Evolutionary conservation across 2,888 invertebrate species (phyloP), one percentile per base, ranked within the genome.

Genomic region (Pycnomerus fuliginosus): DNA sequence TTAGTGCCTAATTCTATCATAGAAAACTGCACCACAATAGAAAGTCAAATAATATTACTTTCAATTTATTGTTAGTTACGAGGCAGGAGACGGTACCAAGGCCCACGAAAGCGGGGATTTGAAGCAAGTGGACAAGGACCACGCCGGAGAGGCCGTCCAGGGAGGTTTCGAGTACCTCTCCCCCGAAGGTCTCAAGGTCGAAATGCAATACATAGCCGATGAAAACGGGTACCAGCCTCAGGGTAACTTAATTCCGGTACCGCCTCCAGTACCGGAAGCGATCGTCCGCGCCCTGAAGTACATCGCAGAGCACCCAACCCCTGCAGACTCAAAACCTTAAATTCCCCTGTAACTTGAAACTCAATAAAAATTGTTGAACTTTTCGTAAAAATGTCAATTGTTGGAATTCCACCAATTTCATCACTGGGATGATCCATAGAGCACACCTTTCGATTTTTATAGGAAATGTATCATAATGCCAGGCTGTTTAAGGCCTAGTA

Each of bases 241-340:
- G 34, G 64, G 64, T 7, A 56, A 55, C 15, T 52, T 52, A 28
- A 23, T 60, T 2, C 58, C 58, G 17, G 48, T 44, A 7, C 40
- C 56, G 64, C 60, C 53, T 16, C 52, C 55, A 43, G 41, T 57
- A 62, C 74, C 29, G 74, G 68, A 67, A 68, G 68, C 22, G 73
- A 78, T 33, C 77, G 78, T 28, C 79, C 82, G 52, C 81, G 82
- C 29, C 5, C 65, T 83, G 51, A 65, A 68, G 27, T 84, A 80
- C 68, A 61, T 74, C 44, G 83, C 83, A 53, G 80, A 58, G 7
- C 56, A 61, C 45, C 58, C 59, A 13, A 50, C 56, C 33, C 50
- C 43, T 2, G 48, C 25, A 5, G 23, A n/a, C n/a, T n/a, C n/a
- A n/a, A n/a, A 23, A 2, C n/a, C 23, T 2, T 23, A 23, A 23